Conservation (phyloP, 1,140 invertebrate species). For the Triops longicaudatus region DNA sequence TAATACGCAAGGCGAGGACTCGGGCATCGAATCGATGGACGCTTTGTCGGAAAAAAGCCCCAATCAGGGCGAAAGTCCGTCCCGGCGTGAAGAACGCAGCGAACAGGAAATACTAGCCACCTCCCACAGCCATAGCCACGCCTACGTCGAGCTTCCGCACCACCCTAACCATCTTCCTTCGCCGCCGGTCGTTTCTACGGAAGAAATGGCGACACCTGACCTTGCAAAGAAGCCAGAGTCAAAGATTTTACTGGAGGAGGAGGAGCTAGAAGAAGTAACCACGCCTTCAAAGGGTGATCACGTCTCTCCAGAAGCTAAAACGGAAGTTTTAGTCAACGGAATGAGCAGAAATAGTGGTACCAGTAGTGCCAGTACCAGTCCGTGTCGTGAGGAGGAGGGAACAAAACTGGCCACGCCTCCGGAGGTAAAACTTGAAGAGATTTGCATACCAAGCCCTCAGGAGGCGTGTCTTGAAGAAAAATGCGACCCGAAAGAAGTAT, state of each 20-base stretch:
- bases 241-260: background rate
- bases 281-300: background rate
- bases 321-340: background rate
- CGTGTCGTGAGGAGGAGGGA: background rate
- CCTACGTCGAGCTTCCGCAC: background rate
- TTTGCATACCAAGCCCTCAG: background rate
- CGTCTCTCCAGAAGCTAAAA: background rate
- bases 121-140: background rate
- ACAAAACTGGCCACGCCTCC: background rate
- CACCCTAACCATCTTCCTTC: background rate
- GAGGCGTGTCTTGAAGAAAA: too few species aligned
- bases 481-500: too few species aligned
- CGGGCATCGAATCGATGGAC: constrained; percentile 87
- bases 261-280: background rate
- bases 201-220: background rate
- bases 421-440: background rate
- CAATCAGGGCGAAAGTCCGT: constrained; percentile 61
- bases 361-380: background rate
- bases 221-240: background rate
- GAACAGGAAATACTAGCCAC: constrained; percentile 8
- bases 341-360: background rate
- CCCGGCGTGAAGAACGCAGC: constrained; percentile 36
- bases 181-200: background rate
- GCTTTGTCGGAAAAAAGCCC: constrained; percentile 84
- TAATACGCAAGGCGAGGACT: constrained; percentile 60